A percentile compares a stretch with the other conserved stretches of the same genome.
phyloP scores from a whole-genome alignment of 2,888 invertebrate species.

The Ctenicera cuprea region DNA sequence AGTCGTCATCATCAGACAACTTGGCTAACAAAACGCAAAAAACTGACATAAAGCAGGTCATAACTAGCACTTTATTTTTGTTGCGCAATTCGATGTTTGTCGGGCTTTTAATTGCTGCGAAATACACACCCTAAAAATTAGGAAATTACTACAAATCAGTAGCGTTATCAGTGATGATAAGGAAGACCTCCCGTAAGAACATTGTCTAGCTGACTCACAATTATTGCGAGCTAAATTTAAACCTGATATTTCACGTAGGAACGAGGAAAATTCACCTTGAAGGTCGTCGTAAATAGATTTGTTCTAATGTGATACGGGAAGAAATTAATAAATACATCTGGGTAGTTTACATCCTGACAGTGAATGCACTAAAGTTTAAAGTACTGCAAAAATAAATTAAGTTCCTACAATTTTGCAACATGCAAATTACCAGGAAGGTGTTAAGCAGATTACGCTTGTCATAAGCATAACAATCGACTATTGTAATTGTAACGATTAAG shows the following conservation, averaged over 20 bases:
- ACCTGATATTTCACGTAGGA: constrained; percentile 18
- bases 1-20: not conserved
- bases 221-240: constrained; percentile 25
- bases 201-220: constrained; percentile 10
- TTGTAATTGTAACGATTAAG: no score
- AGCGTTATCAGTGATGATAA: constrained; percentile 17
- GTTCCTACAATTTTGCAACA: no score
- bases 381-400: no score
- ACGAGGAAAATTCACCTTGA: constrained; percentile 28
- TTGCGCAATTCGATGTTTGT: not conserved
- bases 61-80: not conserved
- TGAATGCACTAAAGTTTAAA: no score
- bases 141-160: constrained; percentile 1
- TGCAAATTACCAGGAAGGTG: no score
- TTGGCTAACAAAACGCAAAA: not conserved
- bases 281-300: constrained; percentile 19
- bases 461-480: no score
- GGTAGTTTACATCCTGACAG: no score
- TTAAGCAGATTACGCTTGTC: no score
- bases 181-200: not conserved
- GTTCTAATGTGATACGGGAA: no score
- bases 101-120: not conserved
- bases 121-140: not conserved
- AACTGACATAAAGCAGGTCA: not conserved
- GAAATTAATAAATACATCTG: no score